Conservation (phyloP, 2,113 vertebrate species). For the Burhinus bistriatus region DNA sequence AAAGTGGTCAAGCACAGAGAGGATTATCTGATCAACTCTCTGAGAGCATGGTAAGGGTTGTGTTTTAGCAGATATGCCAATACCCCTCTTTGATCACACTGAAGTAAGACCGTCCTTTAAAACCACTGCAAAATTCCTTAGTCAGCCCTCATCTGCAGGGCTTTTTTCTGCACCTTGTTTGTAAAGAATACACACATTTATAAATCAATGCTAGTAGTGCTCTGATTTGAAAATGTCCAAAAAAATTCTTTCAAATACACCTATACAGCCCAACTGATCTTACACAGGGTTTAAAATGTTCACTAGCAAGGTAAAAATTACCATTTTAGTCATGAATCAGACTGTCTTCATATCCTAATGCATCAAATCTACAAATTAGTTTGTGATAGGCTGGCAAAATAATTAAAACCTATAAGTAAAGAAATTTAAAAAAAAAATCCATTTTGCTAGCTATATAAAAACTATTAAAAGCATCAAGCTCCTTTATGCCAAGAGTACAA, state of each 20-base stretch:
- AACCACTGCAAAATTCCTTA: not conserved
- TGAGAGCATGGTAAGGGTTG: not conserved
- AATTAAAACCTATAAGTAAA: constrained; percentile 42
- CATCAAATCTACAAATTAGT: constrained; percentile 8
- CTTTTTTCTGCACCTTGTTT: constrained; percentile 11
- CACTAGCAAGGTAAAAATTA: constrained; percentile 9
- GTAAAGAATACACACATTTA: not conserved
- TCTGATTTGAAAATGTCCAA: not conserved
- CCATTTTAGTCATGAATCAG: constrained; percentile 3
- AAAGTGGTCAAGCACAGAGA: not conserved
- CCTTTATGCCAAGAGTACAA: constrained; percentile 42
- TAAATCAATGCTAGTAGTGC: not conserved
- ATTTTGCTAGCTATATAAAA: constrained; percentile 47
- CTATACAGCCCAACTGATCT: not conserved
- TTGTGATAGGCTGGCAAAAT: constrained; percentile 49
- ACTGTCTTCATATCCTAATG: not conserved
- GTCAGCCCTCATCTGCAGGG: not conserved
- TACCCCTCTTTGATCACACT: not conserved
- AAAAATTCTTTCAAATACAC: not conserved
- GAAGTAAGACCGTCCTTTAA: not conserved
- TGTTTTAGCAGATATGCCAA: not conserved
- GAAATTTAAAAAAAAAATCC: constrained; percentile 26
- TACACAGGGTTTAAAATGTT: not conserved
- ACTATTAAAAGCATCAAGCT: constrained; percentile 41
- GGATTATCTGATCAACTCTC: not conserved